Conservation (phyloP, 1,140 invertebrate genomes). For the Achatina immaculata region DNA sequence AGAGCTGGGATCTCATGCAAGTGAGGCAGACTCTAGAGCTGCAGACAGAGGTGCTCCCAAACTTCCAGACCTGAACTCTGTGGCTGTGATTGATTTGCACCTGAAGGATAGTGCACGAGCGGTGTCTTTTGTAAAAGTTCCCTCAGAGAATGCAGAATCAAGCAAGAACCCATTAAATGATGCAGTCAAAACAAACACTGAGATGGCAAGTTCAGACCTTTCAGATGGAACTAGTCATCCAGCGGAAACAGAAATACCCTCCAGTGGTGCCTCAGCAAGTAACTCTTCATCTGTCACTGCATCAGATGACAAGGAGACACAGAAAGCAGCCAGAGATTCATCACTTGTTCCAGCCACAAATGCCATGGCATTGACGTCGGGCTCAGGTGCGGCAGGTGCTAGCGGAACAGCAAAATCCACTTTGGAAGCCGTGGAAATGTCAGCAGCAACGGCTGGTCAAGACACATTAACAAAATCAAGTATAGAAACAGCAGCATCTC, state of each 20-base stretch:
- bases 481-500: neutral
- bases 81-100: neutral
- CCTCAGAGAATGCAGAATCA: neutral
- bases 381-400: neutral
- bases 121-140: neutral
- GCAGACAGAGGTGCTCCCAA: neutral
- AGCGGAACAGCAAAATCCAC: neutral
- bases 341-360: constrained; percentile 3
- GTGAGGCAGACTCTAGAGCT: neutral
- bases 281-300: neutral
- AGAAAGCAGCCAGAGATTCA: neutral
- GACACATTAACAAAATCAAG: neutral
- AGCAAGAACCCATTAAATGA: neutral
- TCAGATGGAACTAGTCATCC: neutral
- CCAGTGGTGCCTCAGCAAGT: neutral
- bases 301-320: neutral
- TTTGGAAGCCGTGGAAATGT: constrained; percentile 1
- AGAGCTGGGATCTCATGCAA: neutral
- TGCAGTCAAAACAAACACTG: neutral
- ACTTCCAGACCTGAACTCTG: neutral
- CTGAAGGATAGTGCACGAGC: neutral
- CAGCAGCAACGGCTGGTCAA: neutral
- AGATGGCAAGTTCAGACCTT: neutral
- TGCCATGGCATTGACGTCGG: neutral
- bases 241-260: neutral